These are phyloP conservation scores for Hirundo rustica DNA, from an alignment of 2,797 vertebrate genomes.

Conservation along the genomic window DNA sequence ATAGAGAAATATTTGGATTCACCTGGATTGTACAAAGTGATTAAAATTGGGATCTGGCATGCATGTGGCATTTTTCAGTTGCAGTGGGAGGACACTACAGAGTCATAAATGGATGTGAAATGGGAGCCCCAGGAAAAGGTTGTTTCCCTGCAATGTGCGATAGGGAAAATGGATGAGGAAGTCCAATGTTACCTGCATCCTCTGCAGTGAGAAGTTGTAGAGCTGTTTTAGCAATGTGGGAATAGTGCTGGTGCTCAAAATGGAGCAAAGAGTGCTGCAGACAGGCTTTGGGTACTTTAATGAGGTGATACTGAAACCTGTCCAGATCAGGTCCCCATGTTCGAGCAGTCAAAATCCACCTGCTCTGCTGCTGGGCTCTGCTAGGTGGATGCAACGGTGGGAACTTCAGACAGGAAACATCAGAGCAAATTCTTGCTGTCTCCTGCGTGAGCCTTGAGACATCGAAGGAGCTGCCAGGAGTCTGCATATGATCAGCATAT, in stretches of 20 bases:
- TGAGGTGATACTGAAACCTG: neutral
- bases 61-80: neutral
- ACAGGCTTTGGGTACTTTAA: neutral
- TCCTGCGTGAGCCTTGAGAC: neutral
- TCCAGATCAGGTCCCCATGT: neutral
- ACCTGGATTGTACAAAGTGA: neutral
- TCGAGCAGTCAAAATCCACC: neutral
- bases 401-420: neutral
- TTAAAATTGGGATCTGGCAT: neutral
- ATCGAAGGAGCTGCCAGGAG: neutral
- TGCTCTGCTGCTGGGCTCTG: neutral
- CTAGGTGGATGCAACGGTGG: accelerated
- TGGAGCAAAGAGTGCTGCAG: neutral
- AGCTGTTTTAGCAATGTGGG: neutral
- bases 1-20: neutral
- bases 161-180: neutral
- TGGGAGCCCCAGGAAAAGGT: neutral
- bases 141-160: neutral
- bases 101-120: neutral
- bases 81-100: neutral
- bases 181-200: neutral
- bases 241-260: neutral
- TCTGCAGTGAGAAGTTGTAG: neutral
- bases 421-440: neutral
- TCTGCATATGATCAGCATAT: neutral